Percentiles rank a stretch among this genome's conserved stretches.
These are phyloP conservation scores for Macrocentrus cingulum DNA, from an alignment of 1,140 invertebrate species.

Conservation along the genomic window DNA sequence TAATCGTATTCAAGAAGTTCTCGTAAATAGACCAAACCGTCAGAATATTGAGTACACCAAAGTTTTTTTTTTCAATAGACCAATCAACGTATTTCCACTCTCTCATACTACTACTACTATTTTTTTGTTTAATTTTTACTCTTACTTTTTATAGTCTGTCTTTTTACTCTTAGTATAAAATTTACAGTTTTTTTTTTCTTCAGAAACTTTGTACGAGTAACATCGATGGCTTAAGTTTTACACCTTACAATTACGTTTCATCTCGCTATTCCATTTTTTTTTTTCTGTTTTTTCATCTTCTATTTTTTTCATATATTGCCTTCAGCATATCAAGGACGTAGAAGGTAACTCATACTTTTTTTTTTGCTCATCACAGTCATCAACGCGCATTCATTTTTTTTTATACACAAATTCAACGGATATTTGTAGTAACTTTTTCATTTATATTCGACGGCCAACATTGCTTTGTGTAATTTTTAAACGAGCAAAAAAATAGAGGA, in stretches of 20 bases:
- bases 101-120: no score
- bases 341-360: conserved; percentile 25
- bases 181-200: conserved; percentile 41
- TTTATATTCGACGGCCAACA: conserved; percentile 11
- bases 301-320: not conserved
- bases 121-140: conserved; percentile 7
- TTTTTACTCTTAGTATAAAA: conserved; percentile 46
- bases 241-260: conserved; percentile 28
- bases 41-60: no score
- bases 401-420: conserved; percentile 19
- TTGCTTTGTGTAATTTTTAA: not conserved
- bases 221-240: conserved; percentile 52
- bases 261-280: conserved; percentile 15
- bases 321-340: conserved; percentile 31
- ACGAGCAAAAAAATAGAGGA: not conserved
- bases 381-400: conserved; percentile 24
- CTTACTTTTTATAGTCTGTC: conserved; percentile 37
- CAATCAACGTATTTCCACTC: not conserved
- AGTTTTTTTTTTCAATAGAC: not conserved
- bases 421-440: conserved; percentile 5
- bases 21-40: no score
- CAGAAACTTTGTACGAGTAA: conserved; percentile 51
- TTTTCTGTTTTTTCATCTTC: conserved; percentile 5
- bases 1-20: no score
- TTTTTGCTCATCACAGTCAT: conserved; percentile 10